Evolutionary conservation across 1,140 invertebrate genomes (phyloP), one percentile per base, ranked within the genome.

Genomic region (Zaprionus ornatus): DNA sequence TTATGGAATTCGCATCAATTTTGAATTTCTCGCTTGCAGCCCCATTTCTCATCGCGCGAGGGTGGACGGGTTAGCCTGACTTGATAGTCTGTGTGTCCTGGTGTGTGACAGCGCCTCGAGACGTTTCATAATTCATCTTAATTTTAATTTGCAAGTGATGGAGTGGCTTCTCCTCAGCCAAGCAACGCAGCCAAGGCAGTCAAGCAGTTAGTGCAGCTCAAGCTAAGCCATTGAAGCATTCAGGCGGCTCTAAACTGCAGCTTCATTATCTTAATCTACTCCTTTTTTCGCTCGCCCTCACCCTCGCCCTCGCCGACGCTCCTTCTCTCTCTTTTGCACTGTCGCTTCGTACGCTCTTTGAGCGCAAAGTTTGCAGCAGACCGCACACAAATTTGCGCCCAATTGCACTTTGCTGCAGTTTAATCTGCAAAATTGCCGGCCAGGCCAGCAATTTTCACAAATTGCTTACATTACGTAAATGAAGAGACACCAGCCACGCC

Each of bases 261-360:
- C 85, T 88, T 88, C 84, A 88, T 88, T 88, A 88, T 90, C 84
- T 88, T 88, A 88, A 88, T 88, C 84, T 84, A 88, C 85, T 88
- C 52, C 80, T 74, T 87, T 86, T 80, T 80, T 23, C 45, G 9
- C 45, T 50, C 7, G 17, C 42, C 21, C 42, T 48, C 17, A 2
- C 6, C 17, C 17, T 19, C 17, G 2, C 42, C 10, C 17, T 17
- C 42, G 19, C 9, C 29, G 9, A 32, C 29, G 13, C 45, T 50
- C 45, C 23, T 21, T 21, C 17, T 23, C 17, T 23, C 45, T 21
- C 1, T 21, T 19, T 12, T 42, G 40, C 19, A 3, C 19, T 50
- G 9, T 50, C 40, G 40, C 40, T 9, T 45, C 40, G 4, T 45
- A 17, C 40, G 40, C 40, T 45, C 40, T 45, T 45, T 45, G 40